phyloP scores from a whole-genome alignment of 2,888 invertebrate species.

The Saturnia japonica region DNA sequence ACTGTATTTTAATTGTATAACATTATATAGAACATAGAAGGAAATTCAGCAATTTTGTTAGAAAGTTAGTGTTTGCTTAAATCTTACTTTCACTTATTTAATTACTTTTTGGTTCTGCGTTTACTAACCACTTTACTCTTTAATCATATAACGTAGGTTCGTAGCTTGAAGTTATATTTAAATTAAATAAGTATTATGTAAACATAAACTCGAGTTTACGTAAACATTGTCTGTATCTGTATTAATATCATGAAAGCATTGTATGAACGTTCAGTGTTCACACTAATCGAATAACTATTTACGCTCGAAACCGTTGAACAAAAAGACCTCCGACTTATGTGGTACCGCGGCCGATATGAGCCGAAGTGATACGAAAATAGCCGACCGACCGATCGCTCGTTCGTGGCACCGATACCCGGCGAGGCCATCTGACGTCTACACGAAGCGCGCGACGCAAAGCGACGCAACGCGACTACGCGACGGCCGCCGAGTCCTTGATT shows the following conservation, averaged over 20 bases:
- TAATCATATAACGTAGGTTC: not conserved
- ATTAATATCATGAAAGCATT: conserved; percentile 3
- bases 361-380: conserved; percentile 57
- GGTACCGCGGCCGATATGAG: conserved; percentile 31
- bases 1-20: conserved; percentile 16
- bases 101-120: conserved; percentile 16
- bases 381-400: conserved; percentile 36
- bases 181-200: conserved; percentile 6
- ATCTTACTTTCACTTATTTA: conserved; percentile 41
- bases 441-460: conserved; percentile 39
- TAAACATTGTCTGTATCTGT: conserved; percentile 2
- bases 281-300: conserved; percentile 39
- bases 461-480: too few species aligned
- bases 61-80: conserved; percentile 40
- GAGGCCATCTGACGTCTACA: conserved; percentile 47
- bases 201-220: conserved; percentile 3
- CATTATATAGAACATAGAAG: conserved; percentile 20
- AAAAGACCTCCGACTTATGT: conserved; percentile 31
- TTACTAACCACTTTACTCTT: not conserved
- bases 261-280: conserved; percentile 33
- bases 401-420: conserved; percentile 58
- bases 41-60: conserved; percentile 35
- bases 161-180: not conserved
- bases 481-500: conserved; percentile 56
- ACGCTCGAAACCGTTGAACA: conserved; percentile 33